Conservation (phyloP, 1,140 invertebrate genomes). For the Caenorhabditis remanei region DNA sequence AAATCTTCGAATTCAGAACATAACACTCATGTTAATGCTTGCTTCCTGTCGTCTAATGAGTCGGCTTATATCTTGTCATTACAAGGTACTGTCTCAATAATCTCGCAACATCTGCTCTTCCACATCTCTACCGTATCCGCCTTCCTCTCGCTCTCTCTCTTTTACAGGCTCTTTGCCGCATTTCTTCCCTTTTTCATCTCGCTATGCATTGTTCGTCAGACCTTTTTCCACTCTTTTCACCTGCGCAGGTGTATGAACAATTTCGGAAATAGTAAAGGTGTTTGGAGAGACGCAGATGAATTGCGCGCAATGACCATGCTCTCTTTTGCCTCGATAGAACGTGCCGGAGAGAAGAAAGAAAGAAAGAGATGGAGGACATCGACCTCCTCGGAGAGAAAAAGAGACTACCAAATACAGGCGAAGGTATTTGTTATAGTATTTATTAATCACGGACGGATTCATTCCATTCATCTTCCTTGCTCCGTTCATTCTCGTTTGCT, state of each 20-base stretch:
- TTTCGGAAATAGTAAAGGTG: neutral
- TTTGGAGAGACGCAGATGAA: slow-evolving; percentile 18
- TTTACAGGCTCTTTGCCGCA: neutral
- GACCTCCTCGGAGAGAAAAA: neutral
- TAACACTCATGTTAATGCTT: too few relatives aligned
- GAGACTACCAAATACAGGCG: neutral
- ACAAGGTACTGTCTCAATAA: neutral
- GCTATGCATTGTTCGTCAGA: slow-evolving; percentile 23
- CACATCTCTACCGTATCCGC: neutral
- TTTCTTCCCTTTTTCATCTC: slow-evolving; percentile 1
- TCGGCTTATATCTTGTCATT: neutral
- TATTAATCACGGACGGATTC: slow-evolving; percentile 20
- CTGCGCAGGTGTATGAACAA: slow-evolving; percentile 41
- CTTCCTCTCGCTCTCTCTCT: neutral
- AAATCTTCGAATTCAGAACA: too few relatives aligned
- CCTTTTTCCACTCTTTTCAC: slow-evolving; percentile 30
- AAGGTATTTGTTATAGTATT: slow-evolving; percentile 22
- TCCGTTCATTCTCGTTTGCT: slow-evolving; percentile 14
- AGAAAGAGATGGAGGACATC: neutral
- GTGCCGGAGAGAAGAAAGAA: slow-evolving; percentile 21
- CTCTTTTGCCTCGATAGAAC: neutral
- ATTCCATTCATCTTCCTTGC: neutral
- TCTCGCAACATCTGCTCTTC: neutral
- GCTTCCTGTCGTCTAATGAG: neutral
- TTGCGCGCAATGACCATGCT: slow-evolving; percentile 41